Conservation (phyloP, 2,888 invertebrate species). For the Pristionchus fissidentatus region DNA sequence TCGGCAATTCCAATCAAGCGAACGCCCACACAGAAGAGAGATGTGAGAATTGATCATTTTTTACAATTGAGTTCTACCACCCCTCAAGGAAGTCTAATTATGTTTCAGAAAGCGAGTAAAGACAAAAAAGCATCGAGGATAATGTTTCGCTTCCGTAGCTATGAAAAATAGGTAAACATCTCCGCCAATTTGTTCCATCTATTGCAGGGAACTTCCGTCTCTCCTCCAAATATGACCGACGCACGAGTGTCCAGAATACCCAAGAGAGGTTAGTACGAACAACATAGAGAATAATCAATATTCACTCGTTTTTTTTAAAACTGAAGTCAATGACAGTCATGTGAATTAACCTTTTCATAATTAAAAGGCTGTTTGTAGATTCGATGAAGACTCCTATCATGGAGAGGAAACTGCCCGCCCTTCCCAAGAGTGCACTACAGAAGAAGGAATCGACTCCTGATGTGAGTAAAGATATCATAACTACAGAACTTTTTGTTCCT, state of each 20-base stretch:
- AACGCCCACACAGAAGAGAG: constrained; percentile 46
- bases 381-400: constrained; percentile 62
- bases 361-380: no score
- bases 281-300: neutral
- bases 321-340: neutral
- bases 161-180: no score
- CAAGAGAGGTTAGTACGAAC: constrained; percentile 51
- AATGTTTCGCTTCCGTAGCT: no score
- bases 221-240: constrained; percentile 63
- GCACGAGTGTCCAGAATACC: constrained; percentile 64
- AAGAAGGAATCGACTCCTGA: constrained; percentile 43
- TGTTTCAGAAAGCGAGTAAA: no score
- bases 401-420: constrained; percentile 61
- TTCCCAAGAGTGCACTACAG: constrained; percentile 53
- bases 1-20: constrained; percentile 47
- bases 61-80: neutral
- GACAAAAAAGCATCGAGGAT: neutral
- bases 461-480: neutral
- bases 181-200: neutral
- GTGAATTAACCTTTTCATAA: no score
- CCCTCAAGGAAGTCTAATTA: neutral
- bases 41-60: constrained; percentile 3
- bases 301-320: neutral
- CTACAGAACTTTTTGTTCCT: no score
- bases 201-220: constrained; percentile 47